These are phyloP conservation scores for Motacilla tschutschensis DNA, from an alignment of 2,113 vertebrate genomes.

Conservation along the genomic window DNA sequence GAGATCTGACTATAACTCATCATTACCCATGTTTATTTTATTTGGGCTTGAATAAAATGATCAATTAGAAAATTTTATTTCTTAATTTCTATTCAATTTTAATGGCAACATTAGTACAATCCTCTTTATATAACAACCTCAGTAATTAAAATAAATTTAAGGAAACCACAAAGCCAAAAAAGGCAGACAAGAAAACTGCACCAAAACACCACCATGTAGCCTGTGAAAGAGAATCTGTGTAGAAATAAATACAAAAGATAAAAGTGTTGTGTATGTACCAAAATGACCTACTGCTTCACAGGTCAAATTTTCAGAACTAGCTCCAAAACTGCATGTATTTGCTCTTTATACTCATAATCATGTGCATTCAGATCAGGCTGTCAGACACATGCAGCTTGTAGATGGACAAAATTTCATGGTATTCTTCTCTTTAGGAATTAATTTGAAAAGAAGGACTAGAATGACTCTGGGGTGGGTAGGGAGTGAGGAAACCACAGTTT, in stretches of 20 bases:
- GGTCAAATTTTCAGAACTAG: slow-evolving; percentile 25
- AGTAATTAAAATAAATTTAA: neutral
- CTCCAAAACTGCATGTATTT: slow-evolving; percentile 15
- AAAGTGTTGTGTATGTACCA: neutral
- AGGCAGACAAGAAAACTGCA: accelerated
- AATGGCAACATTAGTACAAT: neutral
- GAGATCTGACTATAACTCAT: slow-evolving; percentile 16
- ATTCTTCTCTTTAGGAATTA: neutral
- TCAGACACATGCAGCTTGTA: neutral
- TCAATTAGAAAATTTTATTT: neutral
- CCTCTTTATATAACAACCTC: neutral
- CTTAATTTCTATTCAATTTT: neutral
- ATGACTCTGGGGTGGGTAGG: neutral
- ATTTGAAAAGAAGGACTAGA: neutral
- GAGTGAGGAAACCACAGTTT: accelerated
- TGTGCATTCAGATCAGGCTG: slow-evolving; percentile 14
- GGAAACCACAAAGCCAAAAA: neutral
- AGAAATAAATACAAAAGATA: slow-evolving; percentile 11
- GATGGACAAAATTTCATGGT: neutral
- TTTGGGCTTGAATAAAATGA: neutral
- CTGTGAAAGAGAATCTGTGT: neutral
- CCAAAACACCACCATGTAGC: neutral
- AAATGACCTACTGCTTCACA: slow-evolving; percentile 26
- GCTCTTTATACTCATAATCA: slow-evolving; percentile 3
- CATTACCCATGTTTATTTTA: slow-evolving; percentile 4